Evolutionary conservation across 2,888 invertebrate species (phyloP), one percentile per base, ranked within the genome.

Genomic region (Chrysomela aeneicollis): DNA sequence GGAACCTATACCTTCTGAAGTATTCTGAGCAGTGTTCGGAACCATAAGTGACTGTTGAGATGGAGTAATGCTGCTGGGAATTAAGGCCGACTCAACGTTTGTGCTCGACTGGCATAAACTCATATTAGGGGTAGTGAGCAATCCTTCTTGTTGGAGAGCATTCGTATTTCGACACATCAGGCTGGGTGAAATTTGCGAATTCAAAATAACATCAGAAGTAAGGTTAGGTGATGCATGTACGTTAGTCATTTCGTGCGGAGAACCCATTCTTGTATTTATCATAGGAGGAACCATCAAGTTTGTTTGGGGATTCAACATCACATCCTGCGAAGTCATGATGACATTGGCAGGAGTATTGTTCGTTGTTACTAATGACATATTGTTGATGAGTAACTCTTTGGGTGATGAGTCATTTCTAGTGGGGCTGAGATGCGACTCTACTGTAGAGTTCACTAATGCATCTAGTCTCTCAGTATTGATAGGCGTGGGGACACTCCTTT

Each of bases 141-240:
- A 64, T 22, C 73, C 64, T 21, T 79, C 78, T 65, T 73, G 79
- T 47, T 72, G 70, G 22, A 77, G 62, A n/a, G 68, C 55, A 17
- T 59, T 59, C 3, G 75, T 68, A 58, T 61, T 78, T 19, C 76
- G 82, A 66, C 87, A 87, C 77, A 90, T 85, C 79, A 89, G 81
- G 70, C 86, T 86, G 0, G 89, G 89, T 0, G 89, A 87, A 63
- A 89, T 85, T 59, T 86, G 85, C 5, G 87, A 84, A 81, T 85
- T 88, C 69, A 90, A 83, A 66, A 90, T 89, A 18, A 87, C 86
- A 68, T 89, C 89, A 0, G 87, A 83, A 0, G 86, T 82, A 9
- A 86, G 80, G 74, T 83, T 81, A 4, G 85, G 79, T 1, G 78
- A 77, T 35, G 79, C 79, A 79, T 77, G 77, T 18, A 73, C n/a